Evolutionary conservation across 2,888 invertebrate genomes (phyloP).

Genomic region (Athalia circularis): DNA sequence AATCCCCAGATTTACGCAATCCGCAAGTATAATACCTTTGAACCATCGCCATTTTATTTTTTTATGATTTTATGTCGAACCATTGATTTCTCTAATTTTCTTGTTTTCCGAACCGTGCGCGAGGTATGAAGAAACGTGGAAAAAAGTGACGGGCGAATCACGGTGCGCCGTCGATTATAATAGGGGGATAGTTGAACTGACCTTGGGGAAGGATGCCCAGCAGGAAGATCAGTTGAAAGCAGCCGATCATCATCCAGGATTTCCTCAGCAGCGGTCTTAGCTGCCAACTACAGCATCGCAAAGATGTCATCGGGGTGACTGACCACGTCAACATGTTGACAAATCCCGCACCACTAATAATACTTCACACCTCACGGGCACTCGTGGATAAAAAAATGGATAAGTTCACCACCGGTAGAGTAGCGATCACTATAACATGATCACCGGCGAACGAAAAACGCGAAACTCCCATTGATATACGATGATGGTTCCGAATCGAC

Average conservation of each 20-base stretch:
- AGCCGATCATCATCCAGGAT: slow-evolving; percentile 62
- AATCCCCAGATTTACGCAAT: no score
- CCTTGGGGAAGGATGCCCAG: slow-evolving; percentile 70
- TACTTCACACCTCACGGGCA: slow-evolving; percentile 47
- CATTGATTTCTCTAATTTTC: no score
- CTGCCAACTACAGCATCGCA: slow-evolving; percentile 52
- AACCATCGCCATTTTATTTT: no score
- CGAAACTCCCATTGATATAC: slow-evolving; percentile 30
- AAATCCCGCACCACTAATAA: slow-evolving; percentile 16
- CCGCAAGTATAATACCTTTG: no score
- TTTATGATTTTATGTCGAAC: no score
- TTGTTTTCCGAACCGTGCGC: not conserved
- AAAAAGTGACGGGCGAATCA: no score
- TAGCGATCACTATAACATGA: slow-evolving; percentile 29
- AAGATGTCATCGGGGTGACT: not conserved
- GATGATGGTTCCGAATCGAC: slow-evolving; percentile 1
- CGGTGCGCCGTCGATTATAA: no score
- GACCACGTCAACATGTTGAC: slow-evolving; percentile 49
- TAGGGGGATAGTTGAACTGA: slow-evolving; percentile 55
- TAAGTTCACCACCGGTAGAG: not conserved
- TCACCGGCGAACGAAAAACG: slow-evolving; percentile 26
- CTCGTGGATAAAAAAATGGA: slow-evolving; percentile 8
- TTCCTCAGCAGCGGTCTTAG: slow-evolving; percentile 50
- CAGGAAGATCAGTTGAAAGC: slow-evolving; percentile 64
- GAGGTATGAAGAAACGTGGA: no score